These are phyloP conservation scores for Vulpes ferrilata DNA, from an alignment of 2,113 vertebrate genomes.

Conservation along the genomic window DNA sequence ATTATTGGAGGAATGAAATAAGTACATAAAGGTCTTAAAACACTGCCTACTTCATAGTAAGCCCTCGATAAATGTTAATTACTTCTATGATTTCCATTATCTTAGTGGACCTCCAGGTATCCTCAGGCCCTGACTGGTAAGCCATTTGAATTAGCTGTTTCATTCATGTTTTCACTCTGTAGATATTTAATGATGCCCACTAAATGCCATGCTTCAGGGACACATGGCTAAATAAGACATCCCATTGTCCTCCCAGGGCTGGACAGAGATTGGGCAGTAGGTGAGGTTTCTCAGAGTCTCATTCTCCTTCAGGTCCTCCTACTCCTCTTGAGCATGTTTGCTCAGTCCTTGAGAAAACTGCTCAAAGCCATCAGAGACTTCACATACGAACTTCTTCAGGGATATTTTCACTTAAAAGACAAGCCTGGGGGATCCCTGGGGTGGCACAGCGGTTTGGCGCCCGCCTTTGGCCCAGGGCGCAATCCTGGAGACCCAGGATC, in stretches of 20 bases:
- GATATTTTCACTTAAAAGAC: neutral
- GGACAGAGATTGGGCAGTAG: neutral
- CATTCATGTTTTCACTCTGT: neutral
- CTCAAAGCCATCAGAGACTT: neutral
- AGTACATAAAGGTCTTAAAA: neutral
- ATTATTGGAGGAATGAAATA: neutral
- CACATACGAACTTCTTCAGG: neutral
- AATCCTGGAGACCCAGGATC: too few relatives aligned
- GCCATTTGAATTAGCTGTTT: neutral
- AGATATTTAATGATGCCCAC: neutral
- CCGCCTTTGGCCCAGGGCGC: too few relatives aligned
- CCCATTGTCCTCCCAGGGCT: neutral
- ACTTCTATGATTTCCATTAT: neutral
- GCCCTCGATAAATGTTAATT: neutral
- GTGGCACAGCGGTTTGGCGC: too few relatives aligned
- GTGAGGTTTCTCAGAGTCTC: neutral
- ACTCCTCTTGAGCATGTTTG: neutral
- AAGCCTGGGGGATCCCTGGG: neutral
- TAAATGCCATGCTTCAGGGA: neutral
- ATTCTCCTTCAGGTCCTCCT: neutral
- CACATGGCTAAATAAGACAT: neutral
- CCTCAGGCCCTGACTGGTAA: slow-evolving; percentile 9
- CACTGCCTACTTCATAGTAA: neutral
- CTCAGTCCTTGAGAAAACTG: neutral
- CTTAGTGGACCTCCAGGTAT: neutral